Conservation (phyloP, 2,797 vertebrate genomes). For the Cryptoprocta ferox region DNA sequence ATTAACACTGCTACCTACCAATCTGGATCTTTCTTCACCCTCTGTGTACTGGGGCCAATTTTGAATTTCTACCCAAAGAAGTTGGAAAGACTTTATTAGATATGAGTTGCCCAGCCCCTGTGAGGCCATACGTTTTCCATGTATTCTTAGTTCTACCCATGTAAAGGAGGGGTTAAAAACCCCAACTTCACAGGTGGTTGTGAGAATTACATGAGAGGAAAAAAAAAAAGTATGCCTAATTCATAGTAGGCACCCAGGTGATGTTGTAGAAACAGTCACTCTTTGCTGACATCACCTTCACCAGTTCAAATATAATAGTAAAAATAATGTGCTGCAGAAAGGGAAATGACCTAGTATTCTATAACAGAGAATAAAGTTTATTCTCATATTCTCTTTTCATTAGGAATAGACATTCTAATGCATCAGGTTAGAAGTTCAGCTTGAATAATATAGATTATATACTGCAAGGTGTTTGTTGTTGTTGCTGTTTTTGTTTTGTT, state of each 20-base stretch:
- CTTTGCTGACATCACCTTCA: not conserved
- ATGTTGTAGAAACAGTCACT: not conserved
- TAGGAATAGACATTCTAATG: constrained; percentile 20
- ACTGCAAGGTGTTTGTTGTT: not conserved
- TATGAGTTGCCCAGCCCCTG: not conserved
- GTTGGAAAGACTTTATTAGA: not conserved
- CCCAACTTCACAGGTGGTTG: not conserved
- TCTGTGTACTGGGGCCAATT: not conserved
- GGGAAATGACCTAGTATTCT: not conserved
- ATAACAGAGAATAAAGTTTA: constrained; percentile 44
- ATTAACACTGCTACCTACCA: not conserved
- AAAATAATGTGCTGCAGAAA: constrained; percentile 31
- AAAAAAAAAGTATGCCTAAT: not conserved
- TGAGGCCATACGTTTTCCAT: not conserved
- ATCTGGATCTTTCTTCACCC: not conserved
- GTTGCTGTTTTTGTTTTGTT: not conserved
- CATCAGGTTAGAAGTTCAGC: constrained; percentile 26
- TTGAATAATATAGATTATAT: constrained; percentile 47
- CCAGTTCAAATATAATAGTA: constrained; percentile 28
- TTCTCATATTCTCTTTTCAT: not conserved
- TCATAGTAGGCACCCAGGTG: constrained; percentile 18
- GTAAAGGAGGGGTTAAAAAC: not conserved
- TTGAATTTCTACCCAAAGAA: not conserved
- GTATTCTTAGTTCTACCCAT: not conserved
- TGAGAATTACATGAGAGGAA: constrained; percentile 26